A percentile compares a stretch with the other conserved stretches of the same genome.
Conservation (phyloP, 2,888 invertebrate genomes). For the Micoletzkya japonica region DNA sequence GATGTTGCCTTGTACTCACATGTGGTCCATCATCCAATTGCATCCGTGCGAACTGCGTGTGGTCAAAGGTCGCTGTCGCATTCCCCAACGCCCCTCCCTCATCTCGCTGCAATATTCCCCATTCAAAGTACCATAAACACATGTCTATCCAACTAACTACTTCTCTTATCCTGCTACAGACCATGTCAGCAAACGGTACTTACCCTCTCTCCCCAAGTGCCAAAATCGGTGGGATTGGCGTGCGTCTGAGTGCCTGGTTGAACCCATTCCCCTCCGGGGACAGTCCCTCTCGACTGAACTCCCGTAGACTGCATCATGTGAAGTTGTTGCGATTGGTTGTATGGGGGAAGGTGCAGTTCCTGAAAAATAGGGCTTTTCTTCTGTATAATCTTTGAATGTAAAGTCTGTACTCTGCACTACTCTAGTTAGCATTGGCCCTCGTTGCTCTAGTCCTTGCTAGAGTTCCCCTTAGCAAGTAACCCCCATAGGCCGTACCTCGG, state of each 20-base stretch:
- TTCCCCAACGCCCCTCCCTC: conserved; percentile 11
- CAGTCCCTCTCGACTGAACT: neutral
- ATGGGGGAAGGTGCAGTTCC: conserved; percentile 3
- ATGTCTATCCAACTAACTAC: neutral
- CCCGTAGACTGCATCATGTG: neutral
- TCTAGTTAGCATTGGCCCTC: too few species aligned
- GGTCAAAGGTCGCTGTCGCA: conserved; percentile 7
- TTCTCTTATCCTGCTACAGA: neutral
- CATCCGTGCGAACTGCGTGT: conserved; percentile 28
- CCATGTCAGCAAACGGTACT: neutral
- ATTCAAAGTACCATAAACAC: neutral
- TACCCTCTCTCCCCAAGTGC: conserved; percentile 24
- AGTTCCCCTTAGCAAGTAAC: too few species aligned
- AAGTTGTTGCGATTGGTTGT: neutral
- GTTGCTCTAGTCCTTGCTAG: too few species aligned
- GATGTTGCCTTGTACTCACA: neutral
- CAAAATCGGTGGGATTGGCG: neutral
- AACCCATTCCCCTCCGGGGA: conserved; percentile 24
- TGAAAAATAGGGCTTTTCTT: neutral
- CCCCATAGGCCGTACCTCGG: conserved; percentile 35
- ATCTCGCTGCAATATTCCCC: conserved; percentile 11
- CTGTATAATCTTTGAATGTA: neutral
- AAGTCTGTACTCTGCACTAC: too few species aligned
- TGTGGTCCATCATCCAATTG: conserved; percentile 23
- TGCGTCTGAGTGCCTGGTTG: conserved; percentile 10